A percentile compares a stretch with the other conserved stretches of the same genome.
Conservation (phyloP, 2,888 invertebrate genomes). For the Plagodis pulveraria region DNA sequence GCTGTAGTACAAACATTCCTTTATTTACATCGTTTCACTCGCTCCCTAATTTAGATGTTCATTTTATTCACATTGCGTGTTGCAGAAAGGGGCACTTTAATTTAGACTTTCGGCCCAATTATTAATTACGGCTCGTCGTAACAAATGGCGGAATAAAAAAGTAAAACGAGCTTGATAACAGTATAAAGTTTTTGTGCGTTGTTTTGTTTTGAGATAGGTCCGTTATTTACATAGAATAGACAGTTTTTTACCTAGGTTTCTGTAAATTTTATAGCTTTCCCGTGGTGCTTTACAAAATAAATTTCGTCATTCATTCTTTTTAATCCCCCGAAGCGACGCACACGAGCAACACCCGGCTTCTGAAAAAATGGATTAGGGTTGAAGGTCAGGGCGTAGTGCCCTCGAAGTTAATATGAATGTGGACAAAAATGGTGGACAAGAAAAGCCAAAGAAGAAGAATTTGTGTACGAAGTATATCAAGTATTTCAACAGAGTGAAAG, state of each 20-base stretch:
- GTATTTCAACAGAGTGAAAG: no score
- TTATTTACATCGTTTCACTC: constrained; percentile 12
- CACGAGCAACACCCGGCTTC: no score
- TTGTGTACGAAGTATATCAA: no score
- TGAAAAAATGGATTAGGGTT: no score
- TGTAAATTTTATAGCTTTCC: constrained; percentile 2
- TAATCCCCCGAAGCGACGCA: no score
- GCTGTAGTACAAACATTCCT: constrained; percentile 6
- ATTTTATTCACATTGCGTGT: constrained; percentile 27
- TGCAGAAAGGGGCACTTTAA: constrained; percentile 29
- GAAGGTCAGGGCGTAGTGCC: no score
- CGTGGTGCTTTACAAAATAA: no score
- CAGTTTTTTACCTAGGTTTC: constrained; percentile 22
- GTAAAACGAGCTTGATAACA: constrained; percentile 39
- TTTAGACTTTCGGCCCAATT: constrained; percentile 29
- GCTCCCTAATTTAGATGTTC: constrained; percentile 24
- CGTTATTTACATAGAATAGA: constrained; percentile 17
- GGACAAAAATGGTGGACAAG: no score
- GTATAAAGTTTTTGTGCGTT: constrained; percentile 20
- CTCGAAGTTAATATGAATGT: no score
- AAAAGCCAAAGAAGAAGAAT: no score
- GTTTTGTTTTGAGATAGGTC: constrained; percentile 18
- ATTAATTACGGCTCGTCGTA: constrained; percentile 32
- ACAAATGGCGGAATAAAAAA: constrained; percentile 34
- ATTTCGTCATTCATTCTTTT: no score